Conservation (phyloP, 2,113 vertebrate species). For the Paedocypris sp. region DNA sequence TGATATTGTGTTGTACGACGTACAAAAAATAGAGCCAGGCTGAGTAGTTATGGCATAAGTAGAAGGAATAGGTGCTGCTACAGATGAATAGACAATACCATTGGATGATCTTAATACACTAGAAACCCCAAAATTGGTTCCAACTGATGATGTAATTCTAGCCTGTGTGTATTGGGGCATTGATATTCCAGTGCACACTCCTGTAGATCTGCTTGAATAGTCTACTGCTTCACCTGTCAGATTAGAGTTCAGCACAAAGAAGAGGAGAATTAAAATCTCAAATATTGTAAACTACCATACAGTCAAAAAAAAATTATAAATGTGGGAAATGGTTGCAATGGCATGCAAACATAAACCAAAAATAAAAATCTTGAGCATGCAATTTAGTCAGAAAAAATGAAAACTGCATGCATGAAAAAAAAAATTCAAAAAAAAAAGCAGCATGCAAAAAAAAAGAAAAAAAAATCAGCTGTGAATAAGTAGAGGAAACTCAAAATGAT, state of each 20-base stretch:
- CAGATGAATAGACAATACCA: conserved; percentile 94
- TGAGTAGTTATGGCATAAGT: conserved; percentile 96
- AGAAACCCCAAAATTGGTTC: conserved; percentile 66
- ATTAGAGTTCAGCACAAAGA: conserved; percentile 74
- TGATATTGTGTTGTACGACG: conserved; percentile 73
- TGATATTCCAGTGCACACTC: conserved; percentile 73
- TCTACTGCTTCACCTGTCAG: conserved; percentile 98
- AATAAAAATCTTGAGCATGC: too few species aligned
- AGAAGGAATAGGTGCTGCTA: conserved; percentile 84
- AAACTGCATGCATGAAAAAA: conserved; percentile 40
- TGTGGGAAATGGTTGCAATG: too few species aligned
- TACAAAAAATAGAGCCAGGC: conserved; percentile 93
- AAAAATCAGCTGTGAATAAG: conserved; percentile 56
- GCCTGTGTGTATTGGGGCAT: conserved; percentile 87
- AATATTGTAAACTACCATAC: too few species aligned
- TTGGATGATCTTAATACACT: conserved; percentile 89
- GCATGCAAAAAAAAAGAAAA: conserved; percentile 26
- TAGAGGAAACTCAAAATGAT: conserved; percentile 69
- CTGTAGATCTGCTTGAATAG: conserved; percentile 89
- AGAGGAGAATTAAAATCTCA: conserved; percentile 49
- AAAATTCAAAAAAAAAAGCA: conserved; percentile 19
- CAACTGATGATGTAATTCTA: conserved; percentile 62
- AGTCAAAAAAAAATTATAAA: too few species aligned
- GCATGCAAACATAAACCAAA: conserved; percentile 66
- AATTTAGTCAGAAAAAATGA: too few species aligned